Evolutionary conservation across 2,888 invertebrate species (phyloP).

Genomic region (Lithophane semibrunnea): DNA sequence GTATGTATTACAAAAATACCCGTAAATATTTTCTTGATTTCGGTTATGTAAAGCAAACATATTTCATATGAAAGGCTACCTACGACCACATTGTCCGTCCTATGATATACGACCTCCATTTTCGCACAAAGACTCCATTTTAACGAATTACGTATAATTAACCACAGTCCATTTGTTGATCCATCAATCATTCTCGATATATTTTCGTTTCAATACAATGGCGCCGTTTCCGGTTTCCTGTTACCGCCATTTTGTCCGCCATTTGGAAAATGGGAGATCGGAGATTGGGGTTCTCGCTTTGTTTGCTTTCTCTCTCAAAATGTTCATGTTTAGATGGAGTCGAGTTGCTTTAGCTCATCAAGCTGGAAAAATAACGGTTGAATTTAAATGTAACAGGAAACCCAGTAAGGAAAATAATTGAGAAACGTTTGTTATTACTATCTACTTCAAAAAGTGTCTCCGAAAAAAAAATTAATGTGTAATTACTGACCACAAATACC

Average conservation of each 20-base stretch:
- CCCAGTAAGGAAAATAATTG: neutral
- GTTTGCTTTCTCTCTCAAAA: conserved; percentile 26
- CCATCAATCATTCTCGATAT: conserved; percentile 60
- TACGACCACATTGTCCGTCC: conserved; percentile 13
- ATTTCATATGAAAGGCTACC: conserved; percentile 20
- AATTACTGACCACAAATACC: neutral
- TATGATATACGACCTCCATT: conserved; percentile 49
- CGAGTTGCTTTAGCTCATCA: neutral
- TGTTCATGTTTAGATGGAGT: conserved; percentile 16
- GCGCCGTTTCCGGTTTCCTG: conserved; percentile 48
- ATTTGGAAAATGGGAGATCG: conserved; percentile 60
- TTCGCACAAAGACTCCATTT: conserved; percentile 58
- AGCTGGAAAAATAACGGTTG: neutral
- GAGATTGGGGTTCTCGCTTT: conserved; percentile 47
- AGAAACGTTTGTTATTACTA: too few species aligned
- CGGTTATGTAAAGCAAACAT: conserved; percentile 2
- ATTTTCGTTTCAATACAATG: conserved; percentile 59
- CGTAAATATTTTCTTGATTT: too few species aligned
- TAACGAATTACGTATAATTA: conserved; percentile 64
- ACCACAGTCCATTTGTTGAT: conserved; percentile 59
- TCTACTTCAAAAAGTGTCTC: neutral
- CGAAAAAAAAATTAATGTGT: neutral
- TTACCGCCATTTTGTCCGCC: conserved; percentile 52
- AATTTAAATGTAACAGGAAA: neutral
- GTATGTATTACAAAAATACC: too few species aligned